A percentile compares a stretch with the other conserved stretches of the same genome.
Evolutionary conservation across 2,797 vertebrate species (phyloP).

Genomic region (Echeneis naucrates): DNA sequence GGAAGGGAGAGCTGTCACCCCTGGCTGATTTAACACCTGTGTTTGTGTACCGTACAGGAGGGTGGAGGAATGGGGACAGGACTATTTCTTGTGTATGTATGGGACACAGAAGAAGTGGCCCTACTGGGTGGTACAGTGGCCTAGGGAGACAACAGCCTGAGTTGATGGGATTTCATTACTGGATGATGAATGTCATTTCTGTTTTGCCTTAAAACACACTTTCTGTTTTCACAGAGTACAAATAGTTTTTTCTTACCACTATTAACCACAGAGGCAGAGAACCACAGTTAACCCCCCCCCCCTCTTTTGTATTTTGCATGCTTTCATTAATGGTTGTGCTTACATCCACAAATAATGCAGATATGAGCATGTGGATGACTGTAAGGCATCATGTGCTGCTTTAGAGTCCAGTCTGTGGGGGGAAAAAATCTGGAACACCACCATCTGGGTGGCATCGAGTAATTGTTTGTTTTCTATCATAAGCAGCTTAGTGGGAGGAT

Average conservation of each 20-base stretch:
- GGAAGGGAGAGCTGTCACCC: constrained; percentile 21
- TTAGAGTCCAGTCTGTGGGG: neutral
- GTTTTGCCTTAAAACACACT: constrained; percentile 15
- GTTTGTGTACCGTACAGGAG: constrained; percentile 39
- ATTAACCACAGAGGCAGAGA: constrained; percentile 13
- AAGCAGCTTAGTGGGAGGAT: constrained; percentile 72
- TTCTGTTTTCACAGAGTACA: constrained; percentile 23
- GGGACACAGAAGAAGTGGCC: constrained; percentile 6
- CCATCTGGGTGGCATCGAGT: constrained; percentile 58
- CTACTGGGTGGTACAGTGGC: constrained; percentile 27
- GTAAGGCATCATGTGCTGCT: neutral
- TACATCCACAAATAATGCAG: neutral
- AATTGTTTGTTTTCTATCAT: constrained; percentile 75
- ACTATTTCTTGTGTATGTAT: constrained; percentile 7
- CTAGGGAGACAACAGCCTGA: constrained; percentile 11
- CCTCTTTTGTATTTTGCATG: constrained; percentile 5
- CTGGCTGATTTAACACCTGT: constrained; percentile 67
- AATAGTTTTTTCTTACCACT: constrained; percentile 23
- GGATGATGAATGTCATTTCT: constrained; percentile 19
- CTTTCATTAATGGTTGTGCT: constrained; percentile 11
- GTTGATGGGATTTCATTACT: constrained; percentile 27
- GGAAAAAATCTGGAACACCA: constrained; percentile 8
- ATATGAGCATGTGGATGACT: neutral
- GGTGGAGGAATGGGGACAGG: constrained; percentile 8
- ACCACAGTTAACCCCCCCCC: constrained; percentile 15